Evolutionary conservation across 2,113 vertebrate species (phyloP), one percentile per base, ranked within the genome.

Genomic region (Coturnix japonica): DNA sequence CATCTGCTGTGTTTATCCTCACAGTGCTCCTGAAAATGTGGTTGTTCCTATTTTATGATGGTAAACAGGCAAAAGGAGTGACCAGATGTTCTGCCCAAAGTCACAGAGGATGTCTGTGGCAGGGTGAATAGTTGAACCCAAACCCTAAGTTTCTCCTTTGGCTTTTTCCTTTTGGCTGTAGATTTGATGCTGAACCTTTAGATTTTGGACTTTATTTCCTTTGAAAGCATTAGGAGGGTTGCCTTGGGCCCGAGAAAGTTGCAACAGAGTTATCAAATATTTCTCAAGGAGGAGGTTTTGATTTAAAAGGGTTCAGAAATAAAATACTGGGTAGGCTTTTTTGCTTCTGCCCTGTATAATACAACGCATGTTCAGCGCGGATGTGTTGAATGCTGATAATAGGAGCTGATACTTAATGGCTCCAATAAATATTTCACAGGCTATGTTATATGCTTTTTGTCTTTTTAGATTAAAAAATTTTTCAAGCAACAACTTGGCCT

Each of bases 381-480:
- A 3, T 18, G 0, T 28, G 13, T 11, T 28, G 43, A 63, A 44
- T 30, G 11, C 37, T 67, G 41, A 3, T 8, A 14, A 51, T 66
- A 61, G 57, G 47, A 47, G 54, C 11, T 4, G n/a, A 41, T 37
- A 39, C 25, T 54, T 39, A 0, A 0, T 81, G 69, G 14, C n/a
- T 25, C 31, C 35, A 47, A 5, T 0, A 0, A 28, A 9, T 25
- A 13, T 30, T 66, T 78, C 60, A 81, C 41, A 39, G 43, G 25
- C 31, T 88, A 0, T 35, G 92, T 54, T 59, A n/a, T 19, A 2
- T 81, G 39, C 69, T 41, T 89, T 53, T 69, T 76, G 59, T 85
- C 53, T 9, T 89, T 96, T 89, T 65, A 99, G 99, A 59, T 97
- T 99, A 98, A 98, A 98, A 76, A 99, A 99, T 96, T 99, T 99